phyloP scores from a whole-genome alignment of 2,797 vertebrate species.

The Spea hammondii region DNA sequence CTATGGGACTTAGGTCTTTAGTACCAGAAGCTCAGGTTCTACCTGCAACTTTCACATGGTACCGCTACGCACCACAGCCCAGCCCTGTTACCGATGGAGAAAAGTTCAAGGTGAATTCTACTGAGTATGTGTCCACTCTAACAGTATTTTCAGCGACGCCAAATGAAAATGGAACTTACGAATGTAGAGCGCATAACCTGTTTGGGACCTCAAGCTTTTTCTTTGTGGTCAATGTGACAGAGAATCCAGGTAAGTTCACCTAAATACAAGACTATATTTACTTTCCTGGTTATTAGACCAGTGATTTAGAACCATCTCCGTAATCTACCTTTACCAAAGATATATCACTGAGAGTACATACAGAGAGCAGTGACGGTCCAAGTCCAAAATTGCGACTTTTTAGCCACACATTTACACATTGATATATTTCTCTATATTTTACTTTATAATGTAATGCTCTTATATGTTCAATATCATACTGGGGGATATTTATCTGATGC shows the following conservation, averaged over 20 bases:
- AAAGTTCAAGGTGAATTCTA: not conserved
- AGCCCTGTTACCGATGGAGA: not conserved
- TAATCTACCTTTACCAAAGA: no score
- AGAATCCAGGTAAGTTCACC: not conserved
- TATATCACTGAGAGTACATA: no score
- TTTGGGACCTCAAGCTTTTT: slow-evolving; percentile 1
- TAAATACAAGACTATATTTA: not conserved
- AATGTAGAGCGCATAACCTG: slow-evolving; percentile 4
- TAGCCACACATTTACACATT: no score
- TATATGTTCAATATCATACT: no score
- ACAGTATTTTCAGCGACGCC: not conserved
- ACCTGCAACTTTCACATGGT: slow-evolving; percentile 23
- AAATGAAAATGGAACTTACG: slow-evolving; percentile 1
- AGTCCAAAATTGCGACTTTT: no score
- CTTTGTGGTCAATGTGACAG: not conserved
- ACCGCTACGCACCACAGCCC: not conserved
- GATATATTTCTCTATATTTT: no score
- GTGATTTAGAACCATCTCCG: no score
- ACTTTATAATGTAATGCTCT: no score
- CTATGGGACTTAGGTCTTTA: not conserved
- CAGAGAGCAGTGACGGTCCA: no score
- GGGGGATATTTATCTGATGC: no score
- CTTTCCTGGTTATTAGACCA: not conserved
- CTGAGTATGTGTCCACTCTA: not conserved
- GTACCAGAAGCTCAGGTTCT: not conserved